phyloP scores from a whole-genome alignment of 1,140 invertebrate genomes.

The Euschistus heros region DNA sequence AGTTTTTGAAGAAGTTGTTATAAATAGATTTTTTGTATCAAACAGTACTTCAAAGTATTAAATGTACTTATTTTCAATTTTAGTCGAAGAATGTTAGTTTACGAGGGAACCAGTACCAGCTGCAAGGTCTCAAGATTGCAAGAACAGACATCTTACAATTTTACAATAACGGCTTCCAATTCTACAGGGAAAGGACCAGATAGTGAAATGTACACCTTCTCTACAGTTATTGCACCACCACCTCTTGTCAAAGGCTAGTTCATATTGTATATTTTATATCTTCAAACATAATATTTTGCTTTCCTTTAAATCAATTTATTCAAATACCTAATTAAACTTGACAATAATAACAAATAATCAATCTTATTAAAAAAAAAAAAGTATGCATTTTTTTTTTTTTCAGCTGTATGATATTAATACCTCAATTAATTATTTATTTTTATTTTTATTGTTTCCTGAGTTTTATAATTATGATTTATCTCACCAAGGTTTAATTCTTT shows the following conservation, averaged over 20 bases:
- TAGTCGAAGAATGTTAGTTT: conserved; percentile 55
- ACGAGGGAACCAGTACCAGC: conserved; percentile 59
- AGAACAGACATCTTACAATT: conserved; percentile 65
- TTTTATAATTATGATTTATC: too few relatives aligned
- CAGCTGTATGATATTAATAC: too few relatives aligned
- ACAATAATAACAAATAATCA: too few relatives aligned
- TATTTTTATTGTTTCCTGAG: too few relatives aligned
- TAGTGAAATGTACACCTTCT: conserved; percentile 53
- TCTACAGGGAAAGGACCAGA: conserved; percentile 70
- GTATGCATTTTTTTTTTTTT: too few relatives aligned
- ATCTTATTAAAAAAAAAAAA: too few relatives aligned
- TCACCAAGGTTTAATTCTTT: too few relatives aligned
- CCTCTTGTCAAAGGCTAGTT: conserved; percentile 54
- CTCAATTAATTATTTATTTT: too few relatives aligned
- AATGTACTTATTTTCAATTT: not conserved
- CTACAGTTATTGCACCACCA: conserved; percentile 65
- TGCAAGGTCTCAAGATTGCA: conserved; percentile 70
- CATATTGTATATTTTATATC: not conserved
- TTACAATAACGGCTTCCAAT: conserved; percentile 71
- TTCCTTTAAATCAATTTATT: too few relatives aligned
- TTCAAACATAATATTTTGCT: not conserved
- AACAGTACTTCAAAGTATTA: not conserved
- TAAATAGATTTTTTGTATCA: not conserved
- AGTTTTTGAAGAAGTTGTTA: not conserved
- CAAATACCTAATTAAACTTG: too few relatives aligned